Evolutionary conservation across 2,113 vertebrate genomes (phyloP).

Genomic region (Mionectes macconnelli): DNA sequence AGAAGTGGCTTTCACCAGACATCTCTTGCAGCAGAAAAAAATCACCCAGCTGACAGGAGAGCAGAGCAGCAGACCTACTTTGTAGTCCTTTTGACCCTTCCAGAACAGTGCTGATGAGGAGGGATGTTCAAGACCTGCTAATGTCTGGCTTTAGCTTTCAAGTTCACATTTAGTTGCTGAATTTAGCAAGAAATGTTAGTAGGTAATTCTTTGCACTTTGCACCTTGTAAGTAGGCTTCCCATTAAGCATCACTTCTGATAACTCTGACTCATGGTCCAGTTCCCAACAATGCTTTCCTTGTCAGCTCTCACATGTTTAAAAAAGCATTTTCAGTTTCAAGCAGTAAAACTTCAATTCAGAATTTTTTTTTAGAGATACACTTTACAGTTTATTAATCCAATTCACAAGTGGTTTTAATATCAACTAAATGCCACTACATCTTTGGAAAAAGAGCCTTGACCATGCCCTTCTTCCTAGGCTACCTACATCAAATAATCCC

Average conservation of each 20-base stretch:
- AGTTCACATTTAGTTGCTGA: background rate
- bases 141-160: background rate
- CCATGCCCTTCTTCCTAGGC: background rate
- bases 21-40: background rate
- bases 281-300: background rate
- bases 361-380: background rate
- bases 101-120: rapidly evolving
- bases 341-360: background rate
- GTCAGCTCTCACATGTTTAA: background rate
- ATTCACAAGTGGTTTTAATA: background rate
- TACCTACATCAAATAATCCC: background rate
- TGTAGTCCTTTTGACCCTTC: background rate
- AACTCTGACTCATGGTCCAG: background rate
- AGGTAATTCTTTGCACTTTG: background rate
- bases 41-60: background rate
- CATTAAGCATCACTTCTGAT: background rate
- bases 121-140: background rate
- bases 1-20: background rate
- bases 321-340: background rate
- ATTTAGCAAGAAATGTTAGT: background rate
- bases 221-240: background rate
- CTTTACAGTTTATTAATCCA: background rate
- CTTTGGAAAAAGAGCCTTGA: background rate
- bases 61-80: background rate
- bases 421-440: background rate